Percentiles rank a stretch among this genome's conserved stretches.
Evolutionary conservation across 1,140 invertebrate genomes (phyloP).

Genomic region (Orchestia grillus): DNA sequence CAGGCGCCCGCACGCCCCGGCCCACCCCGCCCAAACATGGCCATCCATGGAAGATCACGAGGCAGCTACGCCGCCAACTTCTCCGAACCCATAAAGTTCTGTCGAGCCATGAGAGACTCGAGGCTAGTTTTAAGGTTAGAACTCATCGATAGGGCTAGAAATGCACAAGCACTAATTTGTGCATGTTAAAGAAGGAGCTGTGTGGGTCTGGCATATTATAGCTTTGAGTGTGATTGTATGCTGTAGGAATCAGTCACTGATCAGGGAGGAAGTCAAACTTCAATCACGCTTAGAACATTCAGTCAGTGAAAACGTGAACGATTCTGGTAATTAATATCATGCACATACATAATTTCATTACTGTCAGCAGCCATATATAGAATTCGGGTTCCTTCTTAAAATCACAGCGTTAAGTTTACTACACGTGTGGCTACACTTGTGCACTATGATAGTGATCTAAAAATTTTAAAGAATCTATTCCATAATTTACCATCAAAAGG

Average conservation of each 20-base stretch:
- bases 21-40: background rate
- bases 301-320: background rate
- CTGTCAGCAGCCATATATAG: background rate
- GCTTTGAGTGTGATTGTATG: background rate
- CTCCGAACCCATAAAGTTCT: background rate
- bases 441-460: background rate
- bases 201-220: background rate
- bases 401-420: background rate
- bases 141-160: background rate
- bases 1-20: too few species aligned
- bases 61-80: background rate
- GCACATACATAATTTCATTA: background rate
- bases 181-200: background rate
- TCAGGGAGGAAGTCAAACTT: background rate
- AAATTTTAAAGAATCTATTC: background rate
- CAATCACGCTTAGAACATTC: background rate
- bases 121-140: background rate
- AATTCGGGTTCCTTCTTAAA: too few species aligned
- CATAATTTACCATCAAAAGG: background rate
- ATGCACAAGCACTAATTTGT: background rate
- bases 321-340: background rate
- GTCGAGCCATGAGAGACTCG: background rate
- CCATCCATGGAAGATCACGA: background rate
- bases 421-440: background rate
- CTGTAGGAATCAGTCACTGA: background rate